Conservation (phyloP, 1,140 invertebrate genomes). For the Procambarus virginalis region DNA sequence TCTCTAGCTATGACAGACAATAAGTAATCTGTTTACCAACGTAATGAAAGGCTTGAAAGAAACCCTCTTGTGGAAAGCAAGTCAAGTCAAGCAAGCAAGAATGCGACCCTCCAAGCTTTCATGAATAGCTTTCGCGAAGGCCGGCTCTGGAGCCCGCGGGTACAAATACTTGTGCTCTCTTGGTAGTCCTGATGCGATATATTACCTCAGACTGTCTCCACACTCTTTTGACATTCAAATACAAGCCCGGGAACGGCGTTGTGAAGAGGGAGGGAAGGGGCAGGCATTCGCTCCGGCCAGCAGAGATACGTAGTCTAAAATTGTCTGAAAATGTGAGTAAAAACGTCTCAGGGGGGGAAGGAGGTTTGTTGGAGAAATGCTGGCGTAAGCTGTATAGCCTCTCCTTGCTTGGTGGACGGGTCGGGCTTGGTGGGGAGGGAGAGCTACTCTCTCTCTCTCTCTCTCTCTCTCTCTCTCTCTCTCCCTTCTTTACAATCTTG, state of each 20-base stretch:
- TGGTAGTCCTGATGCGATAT: not conserved
- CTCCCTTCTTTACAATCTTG: not conserved
- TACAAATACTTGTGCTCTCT: not conserved
- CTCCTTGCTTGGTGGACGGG: not conserved
- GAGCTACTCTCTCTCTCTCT: too few relatives aligned
- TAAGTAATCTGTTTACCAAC: slow-evolving; percentile 1
- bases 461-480: too few relatives aligned
- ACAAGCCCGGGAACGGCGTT: not conserved
- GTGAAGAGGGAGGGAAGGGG: not conserved
- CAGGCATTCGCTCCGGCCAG: not conserved
- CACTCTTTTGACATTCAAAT: slow-evolving; percentile 7
- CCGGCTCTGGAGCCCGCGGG: not conserved
- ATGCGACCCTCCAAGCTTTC: not conserved
- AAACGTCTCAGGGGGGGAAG: not conserved
- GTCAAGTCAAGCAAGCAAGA: too few relatives aligned
- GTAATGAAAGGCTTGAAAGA: slow-evolving; percentile 2
- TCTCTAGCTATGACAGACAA: not conserved
- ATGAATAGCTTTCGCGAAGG: not conserved
- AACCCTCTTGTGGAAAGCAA: not conserved
- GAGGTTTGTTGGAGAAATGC: not conserved
- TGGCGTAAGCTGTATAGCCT: not conserved
- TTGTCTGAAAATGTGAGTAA: not conserved
- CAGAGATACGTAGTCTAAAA: not conserved
- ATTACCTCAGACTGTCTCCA: not conserved
- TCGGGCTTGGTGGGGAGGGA: too few relatives aligned